These are phyloP conservation scores for Actinernus sp. DNA, from an alignment of 92 coral and sea anemone species.

Conservation along the genomic window DNA sequence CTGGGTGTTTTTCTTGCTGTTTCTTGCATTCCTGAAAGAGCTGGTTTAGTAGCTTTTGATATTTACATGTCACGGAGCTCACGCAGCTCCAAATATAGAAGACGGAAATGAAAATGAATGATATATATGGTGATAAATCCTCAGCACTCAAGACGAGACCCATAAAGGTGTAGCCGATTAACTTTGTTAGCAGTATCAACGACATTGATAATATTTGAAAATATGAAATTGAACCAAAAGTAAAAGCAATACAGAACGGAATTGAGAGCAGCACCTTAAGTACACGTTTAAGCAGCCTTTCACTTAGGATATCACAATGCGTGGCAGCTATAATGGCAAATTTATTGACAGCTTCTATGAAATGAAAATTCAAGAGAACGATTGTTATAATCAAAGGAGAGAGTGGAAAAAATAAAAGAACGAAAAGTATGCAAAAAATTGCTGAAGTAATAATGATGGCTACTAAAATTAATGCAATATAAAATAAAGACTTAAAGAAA, in stretches of 20 bases:
- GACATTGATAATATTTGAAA: background rate
- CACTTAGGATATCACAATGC: too few species aligned
- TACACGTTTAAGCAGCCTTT: background rate
- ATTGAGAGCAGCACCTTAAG: background rate
- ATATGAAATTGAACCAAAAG: background rate
- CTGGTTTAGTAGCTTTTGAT: slow-evolving; percentile 9
- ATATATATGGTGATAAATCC: background rate
- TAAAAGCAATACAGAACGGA: background rate
- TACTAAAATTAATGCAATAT: background rate
- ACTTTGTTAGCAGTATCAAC: slow-evolving; percentile 4
- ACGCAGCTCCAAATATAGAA: slow-evolving; percentile 17
- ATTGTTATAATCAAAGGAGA: background rate
- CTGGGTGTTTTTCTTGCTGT: background rate
- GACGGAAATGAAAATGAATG: slow-evolving; percentile 2
- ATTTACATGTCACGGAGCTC: background rate
- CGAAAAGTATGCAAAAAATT: background rate
- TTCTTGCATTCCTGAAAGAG: slow-evolving; percentile 21
- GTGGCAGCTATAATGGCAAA: background rate
- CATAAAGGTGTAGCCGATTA: slow-evolving; percentile 15
- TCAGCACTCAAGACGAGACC: slow-evolving; percentile 17
- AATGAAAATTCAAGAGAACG: background rate
- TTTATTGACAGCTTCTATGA: background rate
- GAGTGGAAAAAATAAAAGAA: background rate
- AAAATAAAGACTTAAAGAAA: background rate
- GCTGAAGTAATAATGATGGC: background rate